A percentile compares a stretch with the other conserved stretches of the same genome.
Evolutionary conservation across 2,888 invertebrate genomes (phyloP).

Genomic region (Sesamia inferens): DNA sequence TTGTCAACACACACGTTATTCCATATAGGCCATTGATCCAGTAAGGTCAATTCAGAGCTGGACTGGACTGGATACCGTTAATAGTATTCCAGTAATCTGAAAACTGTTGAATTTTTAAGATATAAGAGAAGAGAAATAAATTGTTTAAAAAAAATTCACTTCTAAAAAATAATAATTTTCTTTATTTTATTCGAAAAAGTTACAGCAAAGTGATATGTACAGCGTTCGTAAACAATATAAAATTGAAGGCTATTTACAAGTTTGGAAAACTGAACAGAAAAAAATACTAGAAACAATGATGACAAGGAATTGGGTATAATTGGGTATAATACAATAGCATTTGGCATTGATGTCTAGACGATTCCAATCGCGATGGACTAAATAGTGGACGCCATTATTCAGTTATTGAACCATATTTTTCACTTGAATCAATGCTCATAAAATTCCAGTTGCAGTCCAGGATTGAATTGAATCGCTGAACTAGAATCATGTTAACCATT

Average conservation of each 20-base stretch:
- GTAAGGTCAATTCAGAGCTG: background rate
- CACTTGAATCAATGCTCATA: background rate
- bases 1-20: background rate
- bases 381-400: background rate
- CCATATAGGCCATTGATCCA: conserved; percentile 3
- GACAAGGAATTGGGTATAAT: background rate
- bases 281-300: background rate
- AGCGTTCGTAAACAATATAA: background rate
- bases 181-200: background rate
- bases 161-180: background rate
- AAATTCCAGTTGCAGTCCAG: background rate
- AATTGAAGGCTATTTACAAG: background rate
- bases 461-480: background rate
- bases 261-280: background rate
- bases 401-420: background rate
- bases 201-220: background rate
- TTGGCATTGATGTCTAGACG: background rate
- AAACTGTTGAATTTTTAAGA: background rate
- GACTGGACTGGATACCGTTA: background rate
- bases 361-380: background rate
- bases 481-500: conserved; percentile 6
- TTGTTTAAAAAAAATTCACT: background rate
- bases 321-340: background rate
- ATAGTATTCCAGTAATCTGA: background rate
- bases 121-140: background rate